Percentiles rank a stretch among this genome's conserved stretches.
These are phyloP conservation scores for Xestia rhomboidea DNA, from an alignment of 2,888 invertebrate genomes.

Conservation along the genomic window DNA sequence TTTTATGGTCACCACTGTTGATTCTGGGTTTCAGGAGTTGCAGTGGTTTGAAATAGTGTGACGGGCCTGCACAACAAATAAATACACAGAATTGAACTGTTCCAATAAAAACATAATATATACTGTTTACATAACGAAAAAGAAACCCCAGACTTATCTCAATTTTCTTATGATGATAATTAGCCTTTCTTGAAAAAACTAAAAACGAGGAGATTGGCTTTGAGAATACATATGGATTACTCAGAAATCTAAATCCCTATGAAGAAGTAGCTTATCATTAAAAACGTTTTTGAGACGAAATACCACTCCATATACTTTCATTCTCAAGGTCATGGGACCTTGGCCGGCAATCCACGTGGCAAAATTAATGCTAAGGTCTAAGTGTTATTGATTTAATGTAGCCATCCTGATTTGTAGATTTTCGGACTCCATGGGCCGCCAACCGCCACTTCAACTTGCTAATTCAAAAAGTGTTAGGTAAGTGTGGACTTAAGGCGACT, in stretches of 20 bases:
- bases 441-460: not conserved
- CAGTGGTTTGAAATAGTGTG: not conserved
- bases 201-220: no score
- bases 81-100: not conserved
- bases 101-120: not conserved
- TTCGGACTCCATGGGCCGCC: not conserved
- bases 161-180: not conserved
- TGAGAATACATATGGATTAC: not conserved
- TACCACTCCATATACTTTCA: not conserved
- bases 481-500: not conserved
- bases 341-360: not conserved
- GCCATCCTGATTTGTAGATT: not conserved
- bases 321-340: not conserved
- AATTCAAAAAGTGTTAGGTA: not conserved
- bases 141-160: not conserved
- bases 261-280: not conserved
- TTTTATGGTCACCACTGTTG: not conserved
- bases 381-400: constrained; percentile 1
- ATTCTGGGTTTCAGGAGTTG: not conserved
- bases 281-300: not conserved
- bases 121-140: not conserved
- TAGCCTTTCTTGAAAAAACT: not conserved
- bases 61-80: not conserved
- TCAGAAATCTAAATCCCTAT: not conserved
- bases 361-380: not conserved